Evolutionary conservation across 2,888 invertebrate species (phyloP).

Genomic region (Empis stercorea): DNA sequence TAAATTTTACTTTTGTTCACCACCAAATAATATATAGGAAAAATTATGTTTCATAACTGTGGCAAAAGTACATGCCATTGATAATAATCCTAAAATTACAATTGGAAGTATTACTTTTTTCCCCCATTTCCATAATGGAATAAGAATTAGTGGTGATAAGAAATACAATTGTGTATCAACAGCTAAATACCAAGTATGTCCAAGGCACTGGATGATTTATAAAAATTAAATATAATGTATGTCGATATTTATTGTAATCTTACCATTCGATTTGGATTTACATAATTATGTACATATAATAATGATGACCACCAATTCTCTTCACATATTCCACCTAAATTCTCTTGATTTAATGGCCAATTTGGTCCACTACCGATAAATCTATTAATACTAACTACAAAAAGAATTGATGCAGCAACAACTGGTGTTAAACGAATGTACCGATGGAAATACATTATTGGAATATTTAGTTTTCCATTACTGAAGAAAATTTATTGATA

Average conservation of each 20-base stretch:
- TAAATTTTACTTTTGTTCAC: too few relatives aligned
- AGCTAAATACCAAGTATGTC: slow-evolving; percentile 43
- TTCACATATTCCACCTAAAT: slow-evolving; percentile 21
- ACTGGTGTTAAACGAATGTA: slow-evolving; percentile 42
- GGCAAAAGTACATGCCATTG: slow-evolving; percentile 29
- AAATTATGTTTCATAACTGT: slow-evolving; percentile 23
- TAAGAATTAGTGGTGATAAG: slow-evolving; percentile 40
- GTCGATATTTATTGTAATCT: background rate
- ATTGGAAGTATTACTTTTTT: slow-evolving; percentile 29
- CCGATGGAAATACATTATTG: slow-evolving; percentile 34
- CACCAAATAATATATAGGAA: too few relatives aligned
- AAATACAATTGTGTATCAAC: slow-evolving; percentile 43
- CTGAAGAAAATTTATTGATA: slow-evolving; percentile 8
- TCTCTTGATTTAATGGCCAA: slow-evolving; percentile 26
- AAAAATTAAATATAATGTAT: background rate
- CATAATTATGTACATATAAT: slow-evolving; percentile 39
- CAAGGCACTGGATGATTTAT: slow-evolving; percentile 29
- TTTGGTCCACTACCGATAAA: slow-evolving; percentile 41
- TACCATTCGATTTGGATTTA: slow-evolving; percentile 25
- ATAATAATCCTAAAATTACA: slow-evolving; percentile 22
- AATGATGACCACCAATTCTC: slow-evolving; percentile 39
- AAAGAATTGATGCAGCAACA: slow-evolving; percentile 38
- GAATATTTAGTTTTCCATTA: slow-evolving; percentile 29
- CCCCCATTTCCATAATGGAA: slow-evolving; percentile 37
- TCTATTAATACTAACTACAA: slow-evolving; percentile 38